These are phyloP conservation scores for Leucophenga montana DNA, from an alignment of 2,888 invertebrate species.

Conservation along the genomic window DNA sequence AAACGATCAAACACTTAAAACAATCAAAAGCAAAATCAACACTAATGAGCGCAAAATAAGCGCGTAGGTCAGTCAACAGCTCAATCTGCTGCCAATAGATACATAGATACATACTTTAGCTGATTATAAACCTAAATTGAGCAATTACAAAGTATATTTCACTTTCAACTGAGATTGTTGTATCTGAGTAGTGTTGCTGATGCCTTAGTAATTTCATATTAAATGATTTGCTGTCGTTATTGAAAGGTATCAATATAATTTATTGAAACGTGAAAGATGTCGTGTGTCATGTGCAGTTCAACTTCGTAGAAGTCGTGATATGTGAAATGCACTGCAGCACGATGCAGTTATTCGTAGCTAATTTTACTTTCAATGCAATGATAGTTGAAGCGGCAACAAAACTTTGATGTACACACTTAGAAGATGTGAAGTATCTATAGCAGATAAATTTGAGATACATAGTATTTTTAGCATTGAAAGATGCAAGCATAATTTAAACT, in stretches of 20 bases:
- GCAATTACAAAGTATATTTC: not conserved
- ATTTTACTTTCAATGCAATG: constrained; percentile 49
- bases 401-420: too few relatives aligned
- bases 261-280: not conserved
- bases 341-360: constrained; percentile 38
- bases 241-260: not conserved
- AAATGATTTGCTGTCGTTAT: too few relatives aligned
- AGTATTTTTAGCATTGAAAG: too few relatives aligned
- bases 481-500: not conserved
- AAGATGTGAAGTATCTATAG: too few relatives aligned
- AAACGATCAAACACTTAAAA: not conserved
- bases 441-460: too few relatives aligned
- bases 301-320: constrained; percentile 37
- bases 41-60: not conserved
- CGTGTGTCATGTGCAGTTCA: not conserved
- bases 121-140: not conserved
- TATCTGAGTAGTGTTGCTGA: too few relatives aligned
- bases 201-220: not conserved
- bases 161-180: not conserved
- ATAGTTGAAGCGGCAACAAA: not conserved
- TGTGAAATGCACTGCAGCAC: constrained; percentile 45
- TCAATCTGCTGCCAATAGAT: too few relatives aligned
- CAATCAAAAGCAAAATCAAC: not conserved
- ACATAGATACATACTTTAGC: too few relatives aligned
- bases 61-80: too few relatives aligned